phyloP scores from a whole-genome alignment of 2,797 vertebrate species.

The Crypturellus tataupa region DNA sequence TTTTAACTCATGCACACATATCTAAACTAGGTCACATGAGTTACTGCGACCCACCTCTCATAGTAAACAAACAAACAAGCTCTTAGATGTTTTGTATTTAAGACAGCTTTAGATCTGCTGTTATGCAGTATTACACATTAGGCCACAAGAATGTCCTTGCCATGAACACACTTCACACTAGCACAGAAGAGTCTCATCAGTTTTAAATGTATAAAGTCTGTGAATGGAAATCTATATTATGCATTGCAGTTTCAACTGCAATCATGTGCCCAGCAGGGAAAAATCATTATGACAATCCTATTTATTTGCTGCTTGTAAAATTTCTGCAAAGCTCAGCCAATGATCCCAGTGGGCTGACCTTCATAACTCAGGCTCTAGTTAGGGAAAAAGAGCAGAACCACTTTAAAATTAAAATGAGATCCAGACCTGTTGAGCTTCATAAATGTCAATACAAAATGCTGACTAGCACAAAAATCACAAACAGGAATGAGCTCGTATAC shows the following conservation, averaged over 20 bases:
- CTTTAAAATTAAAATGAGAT: slow-evolving; percentile 4
- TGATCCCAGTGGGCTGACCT: background rate
- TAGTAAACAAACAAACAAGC: background rate
- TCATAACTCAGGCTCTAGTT: background rate
- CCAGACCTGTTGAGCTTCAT: background rate
- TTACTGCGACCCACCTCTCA: background rate
- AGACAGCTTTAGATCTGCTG: background rate
- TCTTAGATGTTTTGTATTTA: background rate
- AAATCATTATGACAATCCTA: background rate
- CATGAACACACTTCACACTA: background rate
- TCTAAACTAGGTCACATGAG: background rate
- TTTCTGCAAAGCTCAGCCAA: background rate
- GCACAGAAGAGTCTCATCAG: background rate
- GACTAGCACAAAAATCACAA: background rate
- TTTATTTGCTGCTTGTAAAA: slow-evolving; percentile 7
- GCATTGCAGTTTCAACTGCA: background rate
- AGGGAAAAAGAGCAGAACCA: background rate
- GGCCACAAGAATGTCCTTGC: background rate
- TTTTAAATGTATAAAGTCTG: background rate
- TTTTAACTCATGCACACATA: background rate
- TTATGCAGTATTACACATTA: background rate
- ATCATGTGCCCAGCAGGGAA: background rate
- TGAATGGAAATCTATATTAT: background rate
- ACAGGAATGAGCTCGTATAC: background rate
- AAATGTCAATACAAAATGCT: background rate